Evolutionary conservation across 2,113 vertebrate species (phyloP).

Genomic region (Phalacrocorax brasilianus): DNA sequence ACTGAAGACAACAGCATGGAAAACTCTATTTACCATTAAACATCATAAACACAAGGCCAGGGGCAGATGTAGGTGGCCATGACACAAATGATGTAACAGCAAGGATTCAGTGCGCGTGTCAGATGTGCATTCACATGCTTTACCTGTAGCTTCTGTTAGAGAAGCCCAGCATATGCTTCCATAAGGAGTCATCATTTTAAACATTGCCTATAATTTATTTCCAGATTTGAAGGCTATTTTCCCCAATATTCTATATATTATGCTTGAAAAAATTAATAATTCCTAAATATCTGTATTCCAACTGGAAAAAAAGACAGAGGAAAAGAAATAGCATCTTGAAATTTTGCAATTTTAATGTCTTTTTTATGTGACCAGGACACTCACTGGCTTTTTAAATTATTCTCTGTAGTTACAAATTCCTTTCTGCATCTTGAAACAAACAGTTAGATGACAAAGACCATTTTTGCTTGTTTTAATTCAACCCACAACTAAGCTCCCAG

Average conservation of each 20-base stretch:
- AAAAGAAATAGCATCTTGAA: accelerated
- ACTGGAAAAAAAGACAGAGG: background rate
- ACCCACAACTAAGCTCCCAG: background rate
- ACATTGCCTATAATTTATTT: background rate
- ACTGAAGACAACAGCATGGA: background rate
- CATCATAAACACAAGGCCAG: background rate
- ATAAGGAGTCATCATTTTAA: background rate
- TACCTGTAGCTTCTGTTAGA: background rate
- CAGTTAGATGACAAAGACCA: background rate
- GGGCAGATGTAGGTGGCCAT: background rate
- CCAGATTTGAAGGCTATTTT: background rate
- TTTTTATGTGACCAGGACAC: background rate
- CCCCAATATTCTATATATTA: background rate
- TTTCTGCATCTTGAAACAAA: background rate
- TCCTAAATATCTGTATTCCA: background rate
- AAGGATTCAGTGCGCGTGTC: background rate
- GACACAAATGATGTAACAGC: accelerated
- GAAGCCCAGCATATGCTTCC: background rate
- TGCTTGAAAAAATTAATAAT: background rate
- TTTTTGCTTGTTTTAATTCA: background rate
- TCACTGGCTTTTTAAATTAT: background rate
- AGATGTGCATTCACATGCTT: background rate
- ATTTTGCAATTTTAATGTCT: background rate
- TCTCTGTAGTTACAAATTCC: background rate
- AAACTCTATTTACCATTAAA: background rate